Conservation (phyloP, 2,113 vertebrate species). For the Leptobrachium ailaonicum region DNA sequence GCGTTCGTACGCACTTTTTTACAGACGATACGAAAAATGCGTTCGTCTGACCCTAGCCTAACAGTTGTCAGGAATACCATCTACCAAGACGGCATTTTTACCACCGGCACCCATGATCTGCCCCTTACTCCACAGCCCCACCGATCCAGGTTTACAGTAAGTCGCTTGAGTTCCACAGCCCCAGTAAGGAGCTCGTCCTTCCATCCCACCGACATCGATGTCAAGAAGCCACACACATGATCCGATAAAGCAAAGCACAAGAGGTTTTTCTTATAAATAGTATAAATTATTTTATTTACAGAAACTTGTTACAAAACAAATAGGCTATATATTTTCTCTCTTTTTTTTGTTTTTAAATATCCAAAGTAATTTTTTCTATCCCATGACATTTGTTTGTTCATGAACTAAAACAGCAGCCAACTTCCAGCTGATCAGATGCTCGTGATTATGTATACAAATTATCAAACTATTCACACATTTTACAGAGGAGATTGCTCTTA, state of each 20-base stretch:
- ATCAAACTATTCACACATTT: conserved; percentile 88
- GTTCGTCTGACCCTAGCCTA: too few relatives aligned
- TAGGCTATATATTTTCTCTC: conserved; percentile 99
- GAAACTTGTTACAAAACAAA: conserved; percentile 99
- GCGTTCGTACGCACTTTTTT: too few relatives aligned
- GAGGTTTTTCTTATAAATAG: conserved; percentile 99
- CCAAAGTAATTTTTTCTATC: conserved; percentile 95
- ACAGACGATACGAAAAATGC: too few relatives aligned
- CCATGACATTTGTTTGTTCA: conserved; percentile 94
- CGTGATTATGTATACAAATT: conserved; percentile 89
- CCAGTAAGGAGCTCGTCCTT: too few relatives aligned
- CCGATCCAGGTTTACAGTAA: too few relatives aligned
- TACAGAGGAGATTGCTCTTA: conserved; percentile 88
- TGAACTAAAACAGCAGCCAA: conserved; percentile 98
- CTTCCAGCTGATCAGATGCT: conserved; percentile 97
- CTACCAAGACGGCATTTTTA: too few relatives aligned
- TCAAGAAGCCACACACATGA: conserved; percentile 6
- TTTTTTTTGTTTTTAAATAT: conserved; percentile 98
- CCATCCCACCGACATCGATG: not conserved
- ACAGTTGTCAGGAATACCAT: too few relatives aligned
- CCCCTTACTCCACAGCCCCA: too few relatives aligned
- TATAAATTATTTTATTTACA: conserved; percentile 99
- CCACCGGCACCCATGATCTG: too few relatives aligned
- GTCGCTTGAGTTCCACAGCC: too few relatives aligned
- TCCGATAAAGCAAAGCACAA: conserved; percentile 79